These are phyloP conservation scores for Callipepla squamata DNA, from an alignment of 2,113 vertebrate genomes.

Conservation along the genomic window DNA sequence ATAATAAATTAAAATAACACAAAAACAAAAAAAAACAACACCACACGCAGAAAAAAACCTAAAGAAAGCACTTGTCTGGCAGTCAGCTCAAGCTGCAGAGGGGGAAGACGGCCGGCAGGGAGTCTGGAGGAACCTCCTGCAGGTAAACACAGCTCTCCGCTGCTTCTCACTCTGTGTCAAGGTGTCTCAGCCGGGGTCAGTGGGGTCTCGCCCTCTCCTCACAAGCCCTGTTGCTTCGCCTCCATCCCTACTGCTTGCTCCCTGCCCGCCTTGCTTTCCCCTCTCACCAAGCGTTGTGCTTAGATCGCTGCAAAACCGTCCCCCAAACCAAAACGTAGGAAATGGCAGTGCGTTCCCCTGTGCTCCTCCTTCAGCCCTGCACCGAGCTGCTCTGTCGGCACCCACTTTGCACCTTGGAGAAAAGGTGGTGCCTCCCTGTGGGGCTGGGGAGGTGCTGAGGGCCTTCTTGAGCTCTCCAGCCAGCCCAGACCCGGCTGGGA, in stretches of 20 bases:
- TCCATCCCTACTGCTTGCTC: background rate
- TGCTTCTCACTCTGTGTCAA: background rate
- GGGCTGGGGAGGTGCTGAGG: accelerated
- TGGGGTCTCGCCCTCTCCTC: background rate
- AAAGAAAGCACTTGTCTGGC: background rate
- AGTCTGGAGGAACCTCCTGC: background rate
- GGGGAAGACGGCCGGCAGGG: background rate
- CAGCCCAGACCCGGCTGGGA: background rate
- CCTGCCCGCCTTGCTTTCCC: background rate
- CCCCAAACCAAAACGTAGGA: accelerated
- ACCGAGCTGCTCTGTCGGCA: background rate
- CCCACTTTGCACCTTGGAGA: background rate
- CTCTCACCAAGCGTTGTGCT: no score
- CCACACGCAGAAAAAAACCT: background rate
- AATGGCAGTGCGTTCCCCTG: accelerated
- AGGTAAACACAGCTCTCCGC: constrained; percentile 34
- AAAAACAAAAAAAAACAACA: background rate
- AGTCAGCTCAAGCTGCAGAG: background rate
- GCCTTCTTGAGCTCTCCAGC: background rate
- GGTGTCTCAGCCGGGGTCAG: accelerated
- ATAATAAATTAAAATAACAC: background rate
- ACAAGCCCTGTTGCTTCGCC: background rate
- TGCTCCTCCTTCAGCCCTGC: background rate
- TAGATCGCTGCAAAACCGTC: background rate
- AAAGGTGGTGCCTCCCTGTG: no score